A percentile compares a stretch with the other conserved stretches of the same genome.
phyloP scores from a whole-genome alignment of 1,140 invertebrate species.

The Drosophila simulans region DNA sequence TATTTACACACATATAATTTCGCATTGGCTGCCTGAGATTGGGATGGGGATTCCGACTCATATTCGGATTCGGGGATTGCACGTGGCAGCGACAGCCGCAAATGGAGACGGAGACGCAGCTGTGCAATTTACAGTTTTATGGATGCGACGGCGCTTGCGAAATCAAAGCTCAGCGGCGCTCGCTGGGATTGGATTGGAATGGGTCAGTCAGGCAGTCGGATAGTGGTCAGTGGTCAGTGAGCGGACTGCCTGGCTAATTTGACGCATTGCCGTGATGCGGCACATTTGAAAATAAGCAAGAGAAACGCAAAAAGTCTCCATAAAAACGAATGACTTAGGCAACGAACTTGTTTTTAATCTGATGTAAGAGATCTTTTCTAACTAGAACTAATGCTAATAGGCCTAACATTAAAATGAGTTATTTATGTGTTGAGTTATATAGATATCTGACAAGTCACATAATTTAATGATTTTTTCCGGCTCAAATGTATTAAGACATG shows the following conservation, averaged over 20 bases:
- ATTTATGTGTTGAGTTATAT: too few relatives aligned
- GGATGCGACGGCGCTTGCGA: slow-evolving; percentile 68
- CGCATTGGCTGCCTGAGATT: slow-evolving; percentile 52
- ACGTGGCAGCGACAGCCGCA: slow-evolving; percentile 65
- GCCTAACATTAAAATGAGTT: not conserved
- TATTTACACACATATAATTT: slow-evolving; percentile 45
- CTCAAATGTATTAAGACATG: too few relatives aligned
- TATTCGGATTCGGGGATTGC: slow-evolving; percentile 46
- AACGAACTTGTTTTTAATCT: slow-evolving; percentile 64
- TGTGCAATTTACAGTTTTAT: slow-evolving; percentile 79
- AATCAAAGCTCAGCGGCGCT: slow-evolving; percentile 29
- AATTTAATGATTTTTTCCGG: not conserved
- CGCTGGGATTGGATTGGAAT: slow-evolving; percentile 55
- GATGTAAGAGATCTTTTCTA: not conserved
- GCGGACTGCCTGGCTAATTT: slow-evolving; percentile 46
- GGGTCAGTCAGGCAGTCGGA: slow-evolving; percentile 43
- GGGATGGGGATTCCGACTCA: slow-evolving; percentile 9
- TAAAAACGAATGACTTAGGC: slow-evolving; percentile 60
- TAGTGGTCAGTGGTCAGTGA: slow-evolving; percentile 26
- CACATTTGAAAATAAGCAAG: slow-evolving; percentile 30
- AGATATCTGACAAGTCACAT: not conserved
- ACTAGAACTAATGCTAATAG: not conserved
- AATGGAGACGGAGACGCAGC: slow-evolving; percentile 60
- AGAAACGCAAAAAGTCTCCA: slow-evolving; percentile 1
- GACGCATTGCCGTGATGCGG: slow-evolving; percentile 57